Percentiles rank a stretch among this genome's conserved stretches.
Conservation (phyloP, 2,888 invertebrate genomes). For the Scrobipalpa costella region DNA sequence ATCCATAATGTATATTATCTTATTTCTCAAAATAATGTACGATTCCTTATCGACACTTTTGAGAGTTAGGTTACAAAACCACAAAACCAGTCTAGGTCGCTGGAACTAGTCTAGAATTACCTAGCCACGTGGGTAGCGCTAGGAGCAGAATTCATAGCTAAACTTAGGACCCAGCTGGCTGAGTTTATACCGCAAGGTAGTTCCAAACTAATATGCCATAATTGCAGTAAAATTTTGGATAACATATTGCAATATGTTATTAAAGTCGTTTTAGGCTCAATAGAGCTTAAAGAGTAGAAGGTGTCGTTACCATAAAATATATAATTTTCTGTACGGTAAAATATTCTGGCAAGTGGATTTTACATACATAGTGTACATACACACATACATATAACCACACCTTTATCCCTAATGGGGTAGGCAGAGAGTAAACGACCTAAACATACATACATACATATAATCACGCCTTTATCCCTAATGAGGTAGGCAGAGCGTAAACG, state of each 20-base stretch:
- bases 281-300: no score
- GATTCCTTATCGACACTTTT: background rate
- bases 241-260: background rate
- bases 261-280: background rate
- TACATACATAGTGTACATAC: no score
- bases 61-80: slow-evolving; percentile 18
- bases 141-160: slow-evolving; percentile 3
- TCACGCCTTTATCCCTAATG: no score
- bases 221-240: background rate
- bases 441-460: no score
- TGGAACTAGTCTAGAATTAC: slow-evolving; percentile 12
- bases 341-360: no score
- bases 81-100: slow-evolving; percentile 17
- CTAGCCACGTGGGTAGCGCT: background rate
- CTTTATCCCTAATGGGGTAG: no score
- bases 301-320: no score
- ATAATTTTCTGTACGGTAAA: no score
- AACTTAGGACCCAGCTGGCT: slow-evolving; percentile 13
- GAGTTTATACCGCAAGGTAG: background rate
- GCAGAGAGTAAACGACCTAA: no score
- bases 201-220: slow-evolving; percentile 4
- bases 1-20: no score
- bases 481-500: no score
- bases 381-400: no score
- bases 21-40: background rate